These are phyloP conservation scores for Megathymus violae DNA, from an alignment of 1,140 invertebrate genomes.

Conservation along the genomic window DNA sequence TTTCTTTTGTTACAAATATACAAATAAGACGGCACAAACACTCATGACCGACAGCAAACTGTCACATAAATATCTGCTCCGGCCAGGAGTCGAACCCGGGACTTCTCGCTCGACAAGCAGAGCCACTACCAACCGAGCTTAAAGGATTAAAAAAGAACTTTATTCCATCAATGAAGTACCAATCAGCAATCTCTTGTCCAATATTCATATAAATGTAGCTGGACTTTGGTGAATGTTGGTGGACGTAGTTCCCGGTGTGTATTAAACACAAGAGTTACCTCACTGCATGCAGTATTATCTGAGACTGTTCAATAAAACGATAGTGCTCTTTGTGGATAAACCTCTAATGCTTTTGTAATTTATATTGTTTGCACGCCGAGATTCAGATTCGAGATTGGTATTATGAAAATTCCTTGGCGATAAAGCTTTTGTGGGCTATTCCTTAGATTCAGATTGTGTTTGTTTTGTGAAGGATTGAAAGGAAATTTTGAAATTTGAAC, in stretches of 20 bases:
- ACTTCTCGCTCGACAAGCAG: too few relatives aligned
- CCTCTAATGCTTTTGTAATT: conserved; percentile 43
- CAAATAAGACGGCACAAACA: too few relatives aligned
- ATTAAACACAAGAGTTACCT: neutral
- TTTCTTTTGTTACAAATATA: too few relatives aligned
- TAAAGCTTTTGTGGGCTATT: conserved; percentile 17
- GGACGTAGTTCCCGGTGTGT: conserved; percentile 22
- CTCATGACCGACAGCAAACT: too few relatives aligned
- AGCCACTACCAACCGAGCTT: too few relatives aligned
- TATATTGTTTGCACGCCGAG: conserved; percentile 38
- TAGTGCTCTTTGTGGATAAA: conserved; percentile 39
- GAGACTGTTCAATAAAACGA: conserved; percentile 30
- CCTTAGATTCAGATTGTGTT: conserved; percentile 14
- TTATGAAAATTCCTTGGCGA: conserved; percentile 23
- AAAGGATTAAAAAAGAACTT: too few relatives aligned
- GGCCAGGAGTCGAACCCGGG: too few relatives aligned
- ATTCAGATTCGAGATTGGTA: conserved; percentile 26
- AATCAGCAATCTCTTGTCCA: too few relatives aligned
- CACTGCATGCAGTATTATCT: conserved; percentile 32
- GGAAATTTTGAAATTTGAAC: conserved; percentile 1
- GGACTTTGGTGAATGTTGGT: too few relatives aligned
- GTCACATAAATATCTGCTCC: too few relatives aligned
- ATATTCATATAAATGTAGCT: too few relatives aligned
- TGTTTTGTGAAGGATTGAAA: neutral
- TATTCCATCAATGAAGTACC: too few relatives aligned